phyloP scores from a whole-genome alignment of 2,888 invertebrate genomes.

The Anthrax anthrax region DNA sequence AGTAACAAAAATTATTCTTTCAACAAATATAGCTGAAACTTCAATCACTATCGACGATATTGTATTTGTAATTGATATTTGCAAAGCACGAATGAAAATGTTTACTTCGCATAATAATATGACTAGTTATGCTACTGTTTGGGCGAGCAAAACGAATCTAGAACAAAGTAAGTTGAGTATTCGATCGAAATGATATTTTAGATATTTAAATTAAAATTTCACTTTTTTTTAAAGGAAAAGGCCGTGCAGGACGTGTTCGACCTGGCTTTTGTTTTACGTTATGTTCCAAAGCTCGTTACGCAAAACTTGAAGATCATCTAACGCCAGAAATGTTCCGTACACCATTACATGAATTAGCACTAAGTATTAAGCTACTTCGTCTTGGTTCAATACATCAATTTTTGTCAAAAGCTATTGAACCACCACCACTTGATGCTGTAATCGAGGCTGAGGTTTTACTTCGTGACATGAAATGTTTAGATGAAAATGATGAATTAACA shows the following conservation, averaged over 20 bases:
- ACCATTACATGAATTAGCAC: conserved; percentile 85
- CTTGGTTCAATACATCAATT: conserved; percentile 90
- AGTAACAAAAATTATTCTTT: conserved; percentile 85
- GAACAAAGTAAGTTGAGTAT: conserved; percentile 49
- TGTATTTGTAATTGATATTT: conserved; percentile 93
- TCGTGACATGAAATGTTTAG: conserved; percentile 82
- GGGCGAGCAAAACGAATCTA: conserved; percentile 88
- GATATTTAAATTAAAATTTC: too few species aligned
- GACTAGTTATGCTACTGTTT: conserved; percentile 94
- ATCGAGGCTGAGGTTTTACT: conserved; percentile 86
- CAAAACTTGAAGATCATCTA: conserved; percentile 70
- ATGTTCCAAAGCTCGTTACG: conserved; percentile 62
- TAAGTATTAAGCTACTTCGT: conserved; percentile 73
- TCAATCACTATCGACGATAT: conserved; percentile 98
- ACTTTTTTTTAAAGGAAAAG: conserved; percentile 53
- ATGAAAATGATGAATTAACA: conserved; percentile 74
- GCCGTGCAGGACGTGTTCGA: conserved; percentile 88
- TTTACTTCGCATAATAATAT: conserved; percentile 98
- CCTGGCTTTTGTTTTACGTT: conserved; percentile 90
- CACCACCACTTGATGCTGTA: conserved; percentile 93
- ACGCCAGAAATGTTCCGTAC: conserved; percentile 98
- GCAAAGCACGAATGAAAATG: conserved; percentile 94
- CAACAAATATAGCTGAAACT: conserved; percentile 97
- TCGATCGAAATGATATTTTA: too few species aligned
- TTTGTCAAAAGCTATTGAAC: conserved; percentile 87